Percentiles rank a stretch among this genome's conserved stretches.
These are phyloP conservation scores for Manis pentadactyla DNA, from an alignment of 2,797 vertebrate genomes.

Conservation along the genomic window DNA sequence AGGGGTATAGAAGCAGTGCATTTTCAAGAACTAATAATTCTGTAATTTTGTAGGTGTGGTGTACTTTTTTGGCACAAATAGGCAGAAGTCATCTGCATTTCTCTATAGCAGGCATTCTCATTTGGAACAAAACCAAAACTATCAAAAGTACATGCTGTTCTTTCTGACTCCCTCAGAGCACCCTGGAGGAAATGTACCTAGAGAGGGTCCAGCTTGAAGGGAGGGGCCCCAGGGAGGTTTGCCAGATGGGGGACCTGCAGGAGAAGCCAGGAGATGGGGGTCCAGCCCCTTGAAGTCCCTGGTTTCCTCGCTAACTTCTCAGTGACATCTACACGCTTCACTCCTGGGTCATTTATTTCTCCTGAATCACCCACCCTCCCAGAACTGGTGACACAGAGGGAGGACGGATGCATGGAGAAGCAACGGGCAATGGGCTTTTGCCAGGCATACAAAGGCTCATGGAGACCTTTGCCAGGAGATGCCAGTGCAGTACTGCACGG, in stretches of 20 bases:
- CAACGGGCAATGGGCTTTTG: accelerated
- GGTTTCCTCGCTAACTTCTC: not conserved
- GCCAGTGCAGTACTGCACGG: accelerated
- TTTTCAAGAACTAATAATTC: conserved; percentile 74
- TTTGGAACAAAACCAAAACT: conserved; percentile 67
- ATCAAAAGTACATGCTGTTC: not conserved
- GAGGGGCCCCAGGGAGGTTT: not conserved
- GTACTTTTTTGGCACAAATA: conserved; percentile 63
- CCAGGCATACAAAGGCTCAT: accelerated
- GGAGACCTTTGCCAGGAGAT: not conserved
- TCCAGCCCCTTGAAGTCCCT: not conserved
- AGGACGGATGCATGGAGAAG: not conserved
- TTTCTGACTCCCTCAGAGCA: not conserved
- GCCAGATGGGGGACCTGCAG: not conserved
- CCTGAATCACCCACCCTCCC: not conserved
- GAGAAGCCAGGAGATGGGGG: not conserved
- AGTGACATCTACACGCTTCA: not conserved
- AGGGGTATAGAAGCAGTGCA: not conserved
- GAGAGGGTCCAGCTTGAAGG: not conserved
- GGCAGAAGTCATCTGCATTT: conserved; percentile 54
- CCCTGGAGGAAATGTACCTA: not conserved
- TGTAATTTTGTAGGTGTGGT: not conserved
- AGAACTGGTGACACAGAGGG: accelerated
- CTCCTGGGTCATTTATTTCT: not conserved
- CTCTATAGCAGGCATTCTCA: not conserved